phyloP scores from a whole-genome alignment of 2,797 vertebrate species.

The Gymnothorax reevesii region DNA sequence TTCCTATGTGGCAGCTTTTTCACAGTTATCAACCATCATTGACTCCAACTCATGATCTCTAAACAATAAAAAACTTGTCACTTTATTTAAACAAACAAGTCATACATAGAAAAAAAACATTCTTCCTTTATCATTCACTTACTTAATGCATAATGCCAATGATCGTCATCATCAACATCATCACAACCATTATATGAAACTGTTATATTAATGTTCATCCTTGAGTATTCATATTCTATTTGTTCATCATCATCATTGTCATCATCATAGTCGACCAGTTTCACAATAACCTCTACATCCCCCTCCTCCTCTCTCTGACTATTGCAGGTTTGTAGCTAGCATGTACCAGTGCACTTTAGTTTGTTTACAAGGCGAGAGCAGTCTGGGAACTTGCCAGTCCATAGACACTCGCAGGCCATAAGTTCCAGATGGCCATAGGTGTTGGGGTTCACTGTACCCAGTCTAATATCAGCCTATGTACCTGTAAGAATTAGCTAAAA shows the following conservation, averaged over 20 bases:
- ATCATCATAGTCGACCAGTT: constrained; percentile 23
- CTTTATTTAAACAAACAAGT: too few species aligned
- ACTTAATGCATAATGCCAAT: too few species aligned
- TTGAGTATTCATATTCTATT: constrained; percentile 5
- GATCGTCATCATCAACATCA: too few species aligned
- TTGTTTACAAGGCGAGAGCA: constrained; percentile 24
- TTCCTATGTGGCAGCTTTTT: too few species aligned
- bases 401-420: constrained; percentile 21
- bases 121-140: too few species aligned
- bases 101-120: too few species aligned
- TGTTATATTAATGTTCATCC: too few species aligned
- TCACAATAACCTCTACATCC: not conserved
- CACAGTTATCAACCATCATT: too few species aligned
- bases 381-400: not conserved
- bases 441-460: not conserved
- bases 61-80: too few species aligned
- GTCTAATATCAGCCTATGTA: constrained; percentile 19
- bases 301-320: constrained; percentile 10
- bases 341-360: constrained; percentile 18
- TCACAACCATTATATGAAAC: too few species aligned
- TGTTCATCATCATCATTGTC: constrained; percentile 6
- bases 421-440: not conserved
- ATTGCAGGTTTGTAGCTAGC: constrained; percentile 21
- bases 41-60: too few species aligned
- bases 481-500: constrained; percentile 19